Evolutionary conservation across 2,113 vertebrate species (phyloP).

Genomic region (Petrocephalus zakoni): DNA sequence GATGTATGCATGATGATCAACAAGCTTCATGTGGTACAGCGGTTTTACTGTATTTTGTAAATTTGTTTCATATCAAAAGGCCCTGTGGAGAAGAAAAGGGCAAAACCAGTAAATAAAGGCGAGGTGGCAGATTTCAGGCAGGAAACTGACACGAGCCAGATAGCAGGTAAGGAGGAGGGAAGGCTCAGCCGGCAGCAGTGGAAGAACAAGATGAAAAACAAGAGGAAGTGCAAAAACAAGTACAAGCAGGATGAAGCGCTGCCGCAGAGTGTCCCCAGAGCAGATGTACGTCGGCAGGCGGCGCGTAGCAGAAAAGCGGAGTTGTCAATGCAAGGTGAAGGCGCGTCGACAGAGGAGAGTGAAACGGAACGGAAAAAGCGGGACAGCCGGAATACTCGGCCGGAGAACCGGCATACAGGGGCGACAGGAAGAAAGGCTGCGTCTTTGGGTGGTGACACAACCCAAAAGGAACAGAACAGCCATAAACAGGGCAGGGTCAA

Average conservation of each 20-base stretch:
- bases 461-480: not conserved
- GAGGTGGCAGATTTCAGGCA: not conserved
- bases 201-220: slow-evolving; percentile 65
- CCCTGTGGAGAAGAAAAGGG: not conserved
- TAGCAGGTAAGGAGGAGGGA: slow-evolving; percentile 13
- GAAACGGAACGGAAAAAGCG: slow-evolving; percentile 11
- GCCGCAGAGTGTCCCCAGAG: not conserved
- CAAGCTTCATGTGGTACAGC: not conserved
- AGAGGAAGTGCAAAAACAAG: slow-evolving; percentile 61
- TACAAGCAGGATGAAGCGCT: slow-evolving; percentile 32
- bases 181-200: slow-evolving; percentile 56
- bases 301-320: not conserved
- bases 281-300: not conserved
- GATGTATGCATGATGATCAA: not conserved
- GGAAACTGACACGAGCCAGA: not conserved
- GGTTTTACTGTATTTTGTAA: not conserved
- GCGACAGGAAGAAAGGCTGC: not conserved
- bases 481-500: not conserved
- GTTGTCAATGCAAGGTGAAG: slow-evolving; percentile 5
- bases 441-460: not conserved
- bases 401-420: slow-evolving; percentile 18
- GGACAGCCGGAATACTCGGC: slow-evolving; percentile 26
- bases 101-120: not conserved
- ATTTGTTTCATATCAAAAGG: slow-evolving; percentile 16
- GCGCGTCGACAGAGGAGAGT: not conserved